Evolutionary conservation across 2,888 invertebrate species (phyloP).

Genomic region (Altica lythri): DNA sequence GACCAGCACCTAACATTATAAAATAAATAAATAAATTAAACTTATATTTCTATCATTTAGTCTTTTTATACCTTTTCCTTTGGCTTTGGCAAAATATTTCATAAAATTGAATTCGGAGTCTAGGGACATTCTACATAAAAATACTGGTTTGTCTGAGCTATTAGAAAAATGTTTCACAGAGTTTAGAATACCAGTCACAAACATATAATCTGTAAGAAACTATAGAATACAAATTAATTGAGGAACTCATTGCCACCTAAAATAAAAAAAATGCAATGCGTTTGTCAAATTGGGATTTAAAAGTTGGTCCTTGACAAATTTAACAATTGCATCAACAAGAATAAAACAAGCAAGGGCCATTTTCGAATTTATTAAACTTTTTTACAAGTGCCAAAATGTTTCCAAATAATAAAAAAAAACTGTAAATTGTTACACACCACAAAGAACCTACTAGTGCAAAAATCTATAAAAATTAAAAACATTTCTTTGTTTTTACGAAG

Average conservation of each 20-base stretch:
- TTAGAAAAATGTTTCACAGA: constrained; percentile 8
- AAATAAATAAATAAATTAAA: neutral
- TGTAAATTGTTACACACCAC: too few species aligned
- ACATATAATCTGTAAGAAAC: constrained; percentile 15
- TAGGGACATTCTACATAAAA: constrained; percentile 26
- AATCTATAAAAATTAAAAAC: too few species aligned
- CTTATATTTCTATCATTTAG: neutral
- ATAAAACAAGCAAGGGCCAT: too few species aligned
- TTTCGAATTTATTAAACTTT: too few species aligned
- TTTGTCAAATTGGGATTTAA: neutral
- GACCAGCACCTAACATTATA: constrained; percentile 39
- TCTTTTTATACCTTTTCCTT: constrained; percentile 5
- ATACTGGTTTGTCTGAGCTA: constrained; percentile 23
- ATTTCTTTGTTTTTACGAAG: too few species aligned
- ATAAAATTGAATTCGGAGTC: constrained; percentile 23
- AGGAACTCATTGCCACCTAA: too few species aligned
- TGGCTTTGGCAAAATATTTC: constrained; percentile 5
- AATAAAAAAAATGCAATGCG: neutral
- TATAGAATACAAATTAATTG: constrained; percentile 4
- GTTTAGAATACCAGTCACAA: constrained; percentile 14
- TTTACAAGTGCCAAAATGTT: too few species aligned
- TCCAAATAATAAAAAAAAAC: too few species aligned
- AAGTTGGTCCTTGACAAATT: too few species aligned
- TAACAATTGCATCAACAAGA: too few species aligned
- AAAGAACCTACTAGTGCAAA: too few species aligned